A percentile compares a stretch with the other conserved stretches of the same genome.
Evolutionary conservation across 2,888 invertebrate genomes (phyloP).

Genomic region (Drosophila rellima): DNA sequence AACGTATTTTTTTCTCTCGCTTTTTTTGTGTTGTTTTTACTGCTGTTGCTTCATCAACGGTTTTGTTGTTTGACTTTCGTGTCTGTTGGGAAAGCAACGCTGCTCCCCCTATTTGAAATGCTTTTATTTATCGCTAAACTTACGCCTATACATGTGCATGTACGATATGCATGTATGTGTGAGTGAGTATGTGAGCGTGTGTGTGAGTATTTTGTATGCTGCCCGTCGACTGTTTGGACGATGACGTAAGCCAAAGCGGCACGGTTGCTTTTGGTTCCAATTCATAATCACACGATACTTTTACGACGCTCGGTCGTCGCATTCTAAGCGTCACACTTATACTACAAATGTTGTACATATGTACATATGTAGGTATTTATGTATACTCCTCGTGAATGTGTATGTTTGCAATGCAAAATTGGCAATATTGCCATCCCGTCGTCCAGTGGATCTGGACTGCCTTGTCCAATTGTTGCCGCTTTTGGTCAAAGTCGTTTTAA

Average conservation of each 20-base stretch:
- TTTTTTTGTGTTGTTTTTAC: slow-evolving; percentile 37
- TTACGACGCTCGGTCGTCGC: slow-evolving; percentile 47
- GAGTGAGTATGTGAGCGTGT: slow-evolving; percentile 10
- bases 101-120: slow-evolving; percentile 74
- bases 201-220: slow-evolving; percentile 57
- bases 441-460: slow-evolving; percentile 57
- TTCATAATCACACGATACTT: slow-evolving; percentile 80
- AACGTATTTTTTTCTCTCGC: slow-evolving; percentile 30
- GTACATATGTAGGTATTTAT: slow-evolving; percentile 2
- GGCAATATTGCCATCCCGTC: slow-evolving; percentile 39
- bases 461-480: slow-evolving; percentile 73
- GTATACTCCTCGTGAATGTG: slow-evolving; percentile 6
- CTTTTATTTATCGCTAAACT: slow-evolving; percentile 56
- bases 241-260: slow-evolving; percentile 71
- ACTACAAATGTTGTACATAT: not conserved
- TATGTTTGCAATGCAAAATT: slow-evolving; percentile 44
- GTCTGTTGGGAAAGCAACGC: slow-evolving; percentile 73
- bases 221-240: slow-evolving; percentile 63
- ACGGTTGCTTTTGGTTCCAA: slow-evolving; percentile 65
- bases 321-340: slow-evolving; percentile 57
- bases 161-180: slow-evolving; percentile 22
- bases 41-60: slow-evolving; percentile 64
- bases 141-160: slow-evolving; percentile 28
- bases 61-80: slow-evolving; percentile 70
- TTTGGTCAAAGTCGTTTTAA: slow-evolving; percentile 67